phyloP scores from a whole-genome alignment of 1,140 invertebrate genomes.

The Bombus breviceps region DNA sequence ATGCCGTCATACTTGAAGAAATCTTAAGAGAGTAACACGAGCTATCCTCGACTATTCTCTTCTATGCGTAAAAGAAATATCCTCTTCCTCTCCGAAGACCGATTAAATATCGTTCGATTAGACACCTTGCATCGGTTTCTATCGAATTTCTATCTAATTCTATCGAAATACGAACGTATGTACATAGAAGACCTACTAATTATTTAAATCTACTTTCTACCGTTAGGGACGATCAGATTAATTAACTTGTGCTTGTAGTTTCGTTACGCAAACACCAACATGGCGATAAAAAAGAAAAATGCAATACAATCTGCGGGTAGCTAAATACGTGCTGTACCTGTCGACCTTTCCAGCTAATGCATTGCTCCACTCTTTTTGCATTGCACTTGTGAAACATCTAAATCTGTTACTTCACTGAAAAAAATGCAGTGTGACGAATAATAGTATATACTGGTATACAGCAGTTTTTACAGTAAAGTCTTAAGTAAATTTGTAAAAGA shows the following conservation, averaged over 20 bases:
- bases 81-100: neutral
- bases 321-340: neutral
- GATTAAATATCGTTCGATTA: neutral
- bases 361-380: neutral
- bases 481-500: neutral
- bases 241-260: neutral
- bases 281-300: neutral
- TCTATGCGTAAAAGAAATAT: neutral
- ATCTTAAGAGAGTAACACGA: neutral
- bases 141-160: too few species aligned
- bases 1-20: slow-evolving; percentile 9
- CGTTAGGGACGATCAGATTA: neutral
- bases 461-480: neutral
- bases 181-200: neutral
- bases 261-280: slow-evolving; percentile 22
- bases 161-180: neutral
- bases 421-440: neutral
- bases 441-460: neutral
- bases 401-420: neutral
- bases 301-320: neutral
- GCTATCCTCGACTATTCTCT: neutral
- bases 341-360: neutral
- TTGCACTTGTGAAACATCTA: neutral
- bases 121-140: neutral
- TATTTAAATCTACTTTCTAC: neutral